Evolutionary conservation across 2,797 vertebrate genomes (phyloP), one percentile per base, ranked within the genome.

Genomic region (Coccyzus lansbergi): DNA sequence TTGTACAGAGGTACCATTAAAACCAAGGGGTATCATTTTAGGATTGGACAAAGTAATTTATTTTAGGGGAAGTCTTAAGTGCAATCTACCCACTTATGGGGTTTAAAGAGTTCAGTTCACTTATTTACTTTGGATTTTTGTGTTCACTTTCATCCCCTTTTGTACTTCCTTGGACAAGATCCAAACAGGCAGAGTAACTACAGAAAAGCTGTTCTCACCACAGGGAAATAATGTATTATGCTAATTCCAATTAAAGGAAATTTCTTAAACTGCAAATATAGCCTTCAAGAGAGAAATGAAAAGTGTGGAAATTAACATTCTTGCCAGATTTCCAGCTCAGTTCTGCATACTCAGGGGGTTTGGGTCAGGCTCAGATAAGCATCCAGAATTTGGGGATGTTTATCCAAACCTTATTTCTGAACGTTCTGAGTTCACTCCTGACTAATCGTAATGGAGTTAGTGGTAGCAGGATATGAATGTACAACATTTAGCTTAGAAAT

Each of bases 181-280:
- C 94, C 95, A 94, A 92, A 62, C 71, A 87, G 92, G 82, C 88
- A 75, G 33, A 92, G 64, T 78, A 95, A 93, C 90, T 95, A 84
- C 92, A 94, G 94, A 94, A 95, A 97, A 93, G 81, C 93, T 95
- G 95, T 92, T 96, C 92, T 95, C 91, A 93, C 96, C 91, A 77
- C 86, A 80, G 95, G 95, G 96, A 97, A 97, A 97, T 95, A 97
- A 95, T 93, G 88, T 96, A 97, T 97, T 97, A 95, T 97, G 96
- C 91, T 97, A 97, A 97, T 97, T 95, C 94, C 90, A 95, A 95
- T 95, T 95, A 97, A 93, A 93, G 93, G 78, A 96, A 93, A 94
- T 96, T 95, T 95, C 94, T 92, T 86, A 94, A 97, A 95, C 92
- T 92, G 91, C 90, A 95, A 94, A 94, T 95, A 94, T 75, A 92